Conservation (phyloP, 2,888 invertebrate genomes). For the Ametastegia equiseti region DNA sequence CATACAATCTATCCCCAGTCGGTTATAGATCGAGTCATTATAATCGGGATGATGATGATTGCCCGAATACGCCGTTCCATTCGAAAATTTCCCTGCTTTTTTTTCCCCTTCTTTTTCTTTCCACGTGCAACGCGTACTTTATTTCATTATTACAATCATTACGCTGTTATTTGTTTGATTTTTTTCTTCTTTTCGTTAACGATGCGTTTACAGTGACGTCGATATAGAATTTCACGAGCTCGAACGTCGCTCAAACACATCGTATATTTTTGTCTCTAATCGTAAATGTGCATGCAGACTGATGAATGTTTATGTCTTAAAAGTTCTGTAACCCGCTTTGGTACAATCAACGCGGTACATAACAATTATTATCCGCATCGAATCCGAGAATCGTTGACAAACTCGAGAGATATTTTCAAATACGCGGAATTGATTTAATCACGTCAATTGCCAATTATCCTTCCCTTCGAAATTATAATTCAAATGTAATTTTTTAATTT, state of each 20-base stretch:
- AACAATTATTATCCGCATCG: slow-evolving; percentile 32
- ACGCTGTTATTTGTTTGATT: neutral
- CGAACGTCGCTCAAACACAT: slow-evolving; percentile 16
- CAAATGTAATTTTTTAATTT: too few relatives aligned
- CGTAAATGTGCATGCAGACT: too few relatives aligned
- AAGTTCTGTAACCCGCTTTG: neutral
- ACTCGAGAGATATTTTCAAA: neutral
- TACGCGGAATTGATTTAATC: neutral
- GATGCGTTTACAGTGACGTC: neutral
- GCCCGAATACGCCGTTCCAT: neutral
- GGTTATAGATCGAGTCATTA: slow-evolving; percentile 46
- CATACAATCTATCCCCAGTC: too few relatives aligned
- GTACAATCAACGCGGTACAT: slow-evolving; percentile 43
- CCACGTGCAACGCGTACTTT: too few relatives aligned
- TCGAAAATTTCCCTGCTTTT: too few relatives aligned
- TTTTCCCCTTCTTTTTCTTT: too few relatives aligned
- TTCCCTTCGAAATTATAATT: too few relatives aligned
- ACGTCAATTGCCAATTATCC: neutral
- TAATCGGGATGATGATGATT: slow-evolving; percentile 30
- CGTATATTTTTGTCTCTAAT: neutral
- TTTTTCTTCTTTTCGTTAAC: neutral
- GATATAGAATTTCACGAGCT: neutral
- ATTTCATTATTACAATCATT: neutral
- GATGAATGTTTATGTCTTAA: too few relatives aligned
- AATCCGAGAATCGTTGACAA: slow-evolving; percentile 9